A percentile compares a stretch with the other conserved stretches of the same genome.
These are phyloP conservation scores for Daboia siamensis DNA, from an alignment of 2,113 vertebrate species.

Conservation along the genomic window DNA sequence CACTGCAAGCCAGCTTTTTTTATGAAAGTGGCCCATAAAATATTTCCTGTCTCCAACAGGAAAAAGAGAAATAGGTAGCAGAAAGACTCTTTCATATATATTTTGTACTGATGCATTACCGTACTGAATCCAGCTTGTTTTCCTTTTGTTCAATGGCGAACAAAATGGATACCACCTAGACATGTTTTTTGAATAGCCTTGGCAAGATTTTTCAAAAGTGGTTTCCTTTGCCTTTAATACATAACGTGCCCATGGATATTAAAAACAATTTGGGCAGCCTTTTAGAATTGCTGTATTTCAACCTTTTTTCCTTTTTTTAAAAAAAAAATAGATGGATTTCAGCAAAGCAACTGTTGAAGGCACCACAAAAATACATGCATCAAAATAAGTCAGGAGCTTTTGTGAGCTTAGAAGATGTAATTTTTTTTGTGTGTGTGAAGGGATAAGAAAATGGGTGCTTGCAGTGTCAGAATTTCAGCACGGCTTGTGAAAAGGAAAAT, in stretches of 20 bases:
- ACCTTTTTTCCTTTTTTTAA: no score
- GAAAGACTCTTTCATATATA: neutral
- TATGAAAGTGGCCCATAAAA: neutral
- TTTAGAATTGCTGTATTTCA: neutral
- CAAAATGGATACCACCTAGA: no score
- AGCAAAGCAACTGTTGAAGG: neutral
- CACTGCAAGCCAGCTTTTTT: neutral
- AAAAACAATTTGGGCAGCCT: neutral
- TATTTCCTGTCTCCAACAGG: neutral
- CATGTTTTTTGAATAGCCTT: no score
- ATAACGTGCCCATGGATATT: neutral
- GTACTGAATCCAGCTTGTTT: no score
- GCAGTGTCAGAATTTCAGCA: neutral
- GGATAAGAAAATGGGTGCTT: accelerated
- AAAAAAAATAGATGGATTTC: neutral
- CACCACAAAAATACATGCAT: neutral
- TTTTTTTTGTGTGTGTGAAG: neutral
- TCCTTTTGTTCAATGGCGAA: no score
- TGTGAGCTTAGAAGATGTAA: neutral
- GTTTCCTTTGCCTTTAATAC: no score
- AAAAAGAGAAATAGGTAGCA: neutral
- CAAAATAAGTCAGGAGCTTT: neutral
- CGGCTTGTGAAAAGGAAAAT: neutral
- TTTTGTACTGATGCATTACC: neutral
- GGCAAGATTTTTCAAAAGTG: no score